Evolutionary conservation across 2,113 vertebrate genomes (phyloP), one percentile per base, ranked within the genome.

Genomic region (Gnathonemus echidnorhynchus): DNA sequence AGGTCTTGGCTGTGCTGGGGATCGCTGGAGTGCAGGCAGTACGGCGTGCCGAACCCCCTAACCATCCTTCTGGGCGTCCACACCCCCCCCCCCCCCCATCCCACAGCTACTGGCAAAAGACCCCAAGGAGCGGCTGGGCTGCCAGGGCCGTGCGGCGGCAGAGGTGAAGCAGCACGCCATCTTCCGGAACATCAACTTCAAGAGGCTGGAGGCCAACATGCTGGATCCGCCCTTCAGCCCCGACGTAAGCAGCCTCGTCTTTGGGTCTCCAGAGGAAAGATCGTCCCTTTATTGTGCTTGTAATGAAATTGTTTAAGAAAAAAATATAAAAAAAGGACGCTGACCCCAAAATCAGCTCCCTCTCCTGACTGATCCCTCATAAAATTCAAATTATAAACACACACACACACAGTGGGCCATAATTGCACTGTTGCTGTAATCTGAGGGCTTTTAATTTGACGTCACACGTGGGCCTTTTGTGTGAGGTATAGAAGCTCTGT

Each of bases 171-270:
- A 96, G 91, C 97, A 99, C 91, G 94, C 95, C 1, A 96, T 98
- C 94, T 98, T 99, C 95, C 96, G 95, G 93, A 96, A 95, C 92
- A 96, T 99, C 91, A 98, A 97, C 96, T 99, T 99, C 95, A 97
- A 96, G 93, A 94, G 97, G n/a, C 96, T 99, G 91, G 97, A 98
- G 93, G 97, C 96, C 50, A 96, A 96, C 93, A 97, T 97, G 95
- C 89, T 97, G 91, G 97, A 98, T 62, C 97, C 98, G 35, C 97
- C 98, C 2, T 99, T 99, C 94, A 95, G 93, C 91, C 98, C 98
- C 35, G 97, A 98, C 90, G 98, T 98, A 94, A 97, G 98, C 95
- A 88, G 11, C 19, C 77, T 19, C 7, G 24, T 27, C 58, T 35
- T 35, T 17, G 6, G 53, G 1, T 46, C 53, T 27, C 21, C 83